These are phyloP conservation scores for Eurytoma adleriae DNA, from an alignment of 2,888 invertebrate species.

Conservation along the genomic window DNA sequence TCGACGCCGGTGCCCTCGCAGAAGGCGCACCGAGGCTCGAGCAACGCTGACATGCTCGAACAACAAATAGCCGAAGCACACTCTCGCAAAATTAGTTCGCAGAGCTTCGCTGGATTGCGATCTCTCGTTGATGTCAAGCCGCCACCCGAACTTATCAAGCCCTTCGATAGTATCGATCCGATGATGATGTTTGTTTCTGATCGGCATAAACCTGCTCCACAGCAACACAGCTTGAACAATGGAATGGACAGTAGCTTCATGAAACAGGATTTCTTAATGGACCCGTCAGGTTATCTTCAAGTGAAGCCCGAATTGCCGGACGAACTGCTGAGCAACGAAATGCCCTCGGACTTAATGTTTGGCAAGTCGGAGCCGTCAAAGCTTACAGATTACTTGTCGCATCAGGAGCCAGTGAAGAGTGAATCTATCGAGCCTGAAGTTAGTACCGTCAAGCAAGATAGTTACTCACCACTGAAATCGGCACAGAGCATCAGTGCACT, in stretches of 20 bases:
- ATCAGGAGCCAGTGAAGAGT: conserved; percentile 33
- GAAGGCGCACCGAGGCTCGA: conserved; percentile 65
- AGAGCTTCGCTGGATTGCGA: conserved; percentile 59
- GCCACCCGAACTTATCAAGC: conserved; percentile 66
- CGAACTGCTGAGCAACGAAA: conserved; percentile 42
- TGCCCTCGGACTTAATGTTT: conserved; percentile 39
- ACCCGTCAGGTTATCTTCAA: conserved; percentile 42
- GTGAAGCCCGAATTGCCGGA: conserved; percentile 48
- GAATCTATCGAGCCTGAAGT: conserved; percentile 1
- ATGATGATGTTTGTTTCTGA: conserved; percentile 63
- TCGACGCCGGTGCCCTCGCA: conserved; percentile 57
- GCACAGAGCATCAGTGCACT: conserved; percentile 72
- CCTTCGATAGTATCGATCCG: conserved; percentile 70
- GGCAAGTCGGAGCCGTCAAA: conserved; percentile 27
- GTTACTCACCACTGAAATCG: conserved; percentile 69
- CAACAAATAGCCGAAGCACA: conserved; percentile 35
- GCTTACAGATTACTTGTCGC: conserved; percentile 26
- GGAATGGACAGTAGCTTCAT: conserved; percentile 62
- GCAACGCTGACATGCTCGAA: conserved; percentile 56
- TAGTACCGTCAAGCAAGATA: conserved; percentile 19
- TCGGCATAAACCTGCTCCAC: conserved; percentile 53
- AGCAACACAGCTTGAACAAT: conserved; percentile 63
- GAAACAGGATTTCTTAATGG: conserved; percentile 58
- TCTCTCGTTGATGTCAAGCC: conserved; percentile 64
- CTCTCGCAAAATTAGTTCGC: conserved; percentile 4